Percentiles rank a stretch among this genome's conserved stretches.
phyloP scores from a whole-genome alignment of 2,113 vertebrate genomes.

The Ranitomeya variabilis region DNA sequence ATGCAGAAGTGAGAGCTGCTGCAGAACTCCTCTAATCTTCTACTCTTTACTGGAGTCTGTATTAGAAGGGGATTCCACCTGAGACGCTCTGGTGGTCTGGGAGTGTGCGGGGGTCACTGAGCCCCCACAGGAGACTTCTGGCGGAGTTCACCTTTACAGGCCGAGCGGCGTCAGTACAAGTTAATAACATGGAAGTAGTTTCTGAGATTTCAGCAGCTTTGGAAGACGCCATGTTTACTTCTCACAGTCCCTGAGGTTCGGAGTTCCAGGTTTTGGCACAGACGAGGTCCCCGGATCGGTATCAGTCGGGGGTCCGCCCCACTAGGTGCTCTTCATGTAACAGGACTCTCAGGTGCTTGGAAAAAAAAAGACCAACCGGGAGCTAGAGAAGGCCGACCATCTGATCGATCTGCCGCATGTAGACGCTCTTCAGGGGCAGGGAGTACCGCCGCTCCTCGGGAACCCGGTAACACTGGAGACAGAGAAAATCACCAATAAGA shows the following conservation, averaged over 20 bases:
- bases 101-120: not conserved
- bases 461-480: constrained; percentile 85
- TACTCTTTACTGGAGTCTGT: no score
- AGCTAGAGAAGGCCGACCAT: constrained; percentile 93
- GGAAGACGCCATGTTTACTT: constrained; percentile 22
- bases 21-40: no score
- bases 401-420: constrained; percentile 97
- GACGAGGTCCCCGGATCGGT: not conserved
- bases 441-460: constrained; percentile 88
- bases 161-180: not conserved
- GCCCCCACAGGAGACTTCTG: not conserved
- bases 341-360: not conserved
- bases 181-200: not conserved
- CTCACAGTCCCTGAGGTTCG: constrained; percentile 43
- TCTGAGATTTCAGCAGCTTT: constrained; percentile 7
- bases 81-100: not conserved
- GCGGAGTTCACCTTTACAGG: not conserved
- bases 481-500: not conserved
- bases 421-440: constrained; percentile 91
- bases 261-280: not conserved
- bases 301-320: not conserved
- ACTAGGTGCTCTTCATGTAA: not conserved
- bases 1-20: no score
- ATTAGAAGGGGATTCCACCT: no score
- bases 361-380: not conserved